Base-by-base conservation (phyloP, 2,113 vertebrate species). In the Ailuropoda melanoleuca region DNA sequence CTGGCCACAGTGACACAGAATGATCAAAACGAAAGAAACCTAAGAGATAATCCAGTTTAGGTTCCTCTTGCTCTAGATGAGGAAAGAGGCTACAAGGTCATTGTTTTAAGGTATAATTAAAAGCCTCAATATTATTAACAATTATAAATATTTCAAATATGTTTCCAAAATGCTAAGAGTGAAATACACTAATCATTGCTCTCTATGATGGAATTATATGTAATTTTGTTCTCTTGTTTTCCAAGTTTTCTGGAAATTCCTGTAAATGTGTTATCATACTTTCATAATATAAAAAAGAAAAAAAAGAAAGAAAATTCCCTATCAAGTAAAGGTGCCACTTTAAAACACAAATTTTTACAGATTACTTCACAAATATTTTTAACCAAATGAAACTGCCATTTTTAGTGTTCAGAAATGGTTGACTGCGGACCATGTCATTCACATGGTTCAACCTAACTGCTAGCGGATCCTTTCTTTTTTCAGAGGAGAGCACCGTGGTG, bases 141-240 rank as follows among this genome's bases (percentile, higher is more conserved):
- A 81, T 74, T 85, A 31, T n/a, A 95, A 53, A 56, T 88, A 80
- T 91, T 91, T 91, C 66, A 84, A n/a, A 50, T 53, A 83, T 84
- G 48, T 48, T 78, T 80, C 10, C 8, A 92, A 90, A 92, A 56
- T 90, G 11, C 26, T 46, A 21, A 72, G 14, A 74, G 18, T 14
- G 46, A 81, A 75, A 55, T 9, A 66, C 8, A 77, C 43, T 58
- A 70, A 64, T 50, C 81, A 85, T 55, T 78, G 39, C n/a, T 64
- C 46, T 31, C 39, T 5, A 11, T 17, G 82, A n/a, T 21, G 43
- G 7, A 56, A 37, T 78, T 88, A 29, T 68, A 48, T 68, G 9
- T 72, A 64, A 83, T 37, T 88, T 88, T 56, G 2, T 83, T 60
- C 48, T 84, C 8, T 19, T 62, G 62, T 95, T 72, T 58, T 82